Base-by-base conservation (phyloP, 2,113 vertebrate genomes). In the Bolborhynchus lineola region DNA sequence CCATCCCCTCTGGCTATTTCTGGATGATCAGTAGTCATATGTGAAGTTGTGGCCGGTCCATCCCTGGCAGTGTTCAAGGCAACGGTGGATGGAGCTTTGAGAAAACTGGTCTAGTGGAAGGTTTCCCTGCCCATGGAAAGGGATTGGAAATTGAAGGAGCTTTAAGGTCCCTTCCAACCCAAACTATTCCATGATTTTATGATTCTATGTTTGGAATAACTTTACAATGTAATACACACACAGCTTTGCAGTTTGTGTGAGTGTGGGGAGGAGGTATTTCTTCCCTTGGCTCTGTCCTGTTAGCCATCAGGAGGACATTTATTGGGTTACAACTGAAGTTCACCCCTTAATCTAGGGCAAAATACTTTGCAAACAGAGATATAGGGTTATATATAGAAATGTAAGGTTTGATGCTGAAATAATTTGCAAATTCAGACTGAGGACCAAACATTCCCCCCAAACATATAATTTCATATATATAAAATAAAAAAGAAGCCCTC, bases 401-500 rank as follows among this genome's bases (percentile, higher is more conserved):
- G n/a, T 0, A 29, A 3, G 16, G 0, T 49, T 55, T 64, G 37
- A 4, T 39, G 23, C 7, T 64, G 28, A 76, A 79, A 63, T 82
- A 28, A 67, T 46, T 49, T 11, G 5, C 15, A 64, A 88, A 82
- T 35, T 71, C 16, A 68, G 41, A 31, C 28, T 19, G 52, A 79
- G 9, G 5, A 16, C 1, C 3, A 26, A 75, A 33, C 3, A 35
- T 8, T 2, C 0, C 1, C 3, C 9, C 6, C 12, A 21, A 7
- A 39, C 39, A 39, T 39, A 39, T 11, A 11, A 1, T 60, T 37
- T 86, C 4, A 16, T 50, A 21, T 28, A 5, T 35, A 13, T 79
- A 14, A 75, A 79, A 28, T 26, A 29, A n/a, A 16, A 79, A 59
- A 44, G 2, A 85, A 70, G 2, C 2, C 10, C 1, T 82, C 90